Evolutionary conservation across 2,888 invertebrate species (phyloP).

Genomic region (Hirtodrosophila histrioides): DNA sequence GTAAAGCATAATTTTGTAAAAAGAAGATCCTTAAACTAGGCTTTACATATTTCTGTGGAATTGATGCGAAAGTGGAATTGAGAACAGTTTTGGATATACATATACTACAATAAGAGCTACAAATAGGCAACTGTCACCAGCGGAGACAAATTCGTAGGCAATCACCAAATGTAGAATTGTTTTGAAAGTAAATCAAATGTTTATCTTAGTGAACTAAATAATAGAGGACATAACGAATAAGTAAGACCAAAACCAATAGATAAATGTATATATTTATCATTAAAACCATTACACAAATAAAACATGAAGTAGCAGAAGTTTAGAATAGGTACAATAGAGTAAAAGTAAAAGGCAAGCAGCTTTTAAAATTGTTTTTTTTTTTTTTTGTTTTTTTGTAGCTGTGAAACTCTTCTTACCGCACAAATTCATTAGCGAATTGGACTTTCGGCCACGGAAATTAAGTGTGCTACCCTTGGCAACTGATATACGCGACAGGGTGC

Average conservation of each 20-base stretch:
- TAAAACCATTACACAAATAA: conserved; percentile 32
- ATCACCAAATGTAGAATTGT: neutral
- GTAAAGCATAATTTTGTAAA: too few species aligned
- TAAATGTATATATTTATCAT: conserved; percentile 6
- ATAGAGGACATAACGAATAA: neutral
- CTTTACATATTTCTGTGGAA: too few species aligned
- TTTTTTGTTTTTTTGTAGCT: conserved; percentile 41
- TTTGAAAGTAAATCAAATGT: neutral
- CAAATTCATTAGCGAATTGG: conserved; percentile 97
- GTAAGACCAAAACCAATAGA: conserved; percentile 21
- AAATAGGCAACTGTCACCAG: neutral
- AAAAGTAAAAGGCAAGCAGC: conserved; percentile 64
- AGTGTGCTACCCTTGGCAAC: conserved; percentile 91
- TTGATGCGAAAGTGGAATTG: too few species aligned
- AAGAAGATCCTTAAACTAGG: too few species aligned
- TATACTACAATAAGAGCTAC: too few species aligned
- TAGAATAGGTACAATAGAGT: conserved; percentile 33
- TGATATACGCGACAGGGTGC: conserved; percentile 88
- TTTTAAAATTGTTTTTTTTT: conserved; percentile 24
- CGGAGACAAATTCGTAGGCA: neutral
- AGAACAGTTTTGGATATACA: too few species aligned
- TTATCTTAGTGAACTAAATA: conserved; percentile 4
- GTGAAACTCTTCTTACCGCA: conserved; percentile 91
- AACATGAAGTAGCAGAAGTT: conserved; percentile 38
- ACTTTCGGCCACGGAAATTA: conserved; percentile 96